Evolutionary conservation across 2,888 invertebrate genomes (phyloP), one percentile per base, ranked within the genome.

Genomic region (Xylota sylvarum): DNA sequence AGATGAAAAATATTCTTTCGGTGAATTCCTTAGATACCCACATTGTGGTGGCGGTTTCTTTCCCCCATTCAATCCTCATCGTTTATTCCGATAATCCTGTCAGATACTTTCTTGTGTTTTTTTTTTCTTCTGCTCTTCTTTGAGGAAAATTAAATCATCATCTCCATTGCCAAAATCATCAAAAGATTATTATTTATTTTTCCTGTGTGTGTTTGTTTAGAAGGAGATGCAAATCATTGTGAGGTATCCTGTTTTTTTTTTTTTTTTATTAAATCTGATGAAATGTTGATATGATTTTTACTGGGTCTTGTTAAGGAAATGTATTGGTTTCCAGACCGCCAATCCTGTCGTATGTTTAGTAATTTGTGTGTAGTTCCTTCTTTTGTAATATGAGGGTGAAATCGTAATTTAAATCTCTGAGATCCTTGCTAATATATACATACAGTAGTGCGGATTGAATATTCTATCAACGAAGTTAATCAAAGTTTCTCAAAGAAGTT

Each of bases 131-230:
- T 35, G 14, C 12, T 46, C 32, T 19, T 40, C 12, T 56, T 76
- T 23, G 37, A 37, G 55, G 48, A 12, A 55, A 69, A 76, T 67
- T 67, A 48, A 65, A 76, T 76, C 56, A 55, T 76, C 64, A n/a
- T 64, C 30, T 55, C 32, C 35, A 55, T 52, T 62, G 14, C 40
- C 40, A n/a, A 55, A 64, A 32, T 76, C 64, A 65, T 64, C 76
- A 65, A 48, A 67, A 67, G 74, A 74, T 55, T 65, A 55, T 74
- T 56, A 64, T 55, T 64, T 74, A 46, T 74, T 43, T 73, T 55
- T 52, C 14, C 37, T 10, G 19, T 6, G 2, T 46, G 5, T 46
- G 17, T 60, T 7, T 46, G 17, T 60, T 6, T 60, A 5, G 23
- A 40, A 9, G 0, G 17, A 10, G 19, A 37, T 50, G 23, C 14